Conservation (phyloP, 2,888 invertebrate genomes). For the Schizaphis graminum region DNA sequence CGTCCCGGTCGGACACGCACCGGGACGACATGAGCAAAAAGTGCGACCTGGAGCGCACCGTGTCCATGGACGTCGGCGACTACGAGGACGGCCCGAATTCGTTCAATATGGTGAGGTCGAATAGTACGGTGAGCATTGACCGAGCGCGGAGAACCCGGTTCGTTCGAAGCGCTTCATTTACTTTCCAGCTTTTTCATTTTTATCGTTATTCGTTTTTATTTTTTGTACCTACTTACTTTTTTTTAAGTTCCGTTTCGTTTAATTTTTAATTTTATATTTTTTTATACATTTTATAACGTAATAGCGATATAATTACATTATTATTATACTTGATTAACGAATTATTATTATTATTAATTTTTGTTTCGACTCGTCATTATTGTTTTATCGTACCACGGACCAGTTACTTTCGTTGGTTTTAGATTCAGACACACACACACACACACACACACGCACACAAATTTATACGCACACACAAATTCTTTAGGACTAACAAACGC, state of each 20-base stretch:
- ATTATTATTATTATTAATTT: background rate
- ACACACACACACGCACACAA: background rate
- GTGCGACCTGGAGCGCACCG: constrained; percentile 86
- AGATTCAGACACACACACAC: background rate
- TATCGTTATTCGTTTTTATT: background rate
- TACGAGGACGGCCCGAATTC: constrained; percentile 86
- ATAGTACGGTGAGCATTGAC: constrained; percentile 70
- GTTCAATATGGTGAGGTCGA: constrained; percentile 85
- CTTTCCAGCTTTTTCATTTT: constrained; percentile 62
- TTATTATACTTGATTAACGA: background rate
- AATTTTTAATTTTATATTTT: background rate
- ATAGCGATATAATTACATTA: background rate
- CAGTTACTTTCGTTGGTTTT: constrained; percentile 46
- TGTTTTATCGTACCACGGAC: constrained; percentile 32
- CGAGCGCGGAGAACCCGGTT: constrained; percentile 62
- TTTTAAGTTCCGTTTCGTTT: background rate
- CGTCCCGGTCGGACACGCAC: constrained; percentile 92
- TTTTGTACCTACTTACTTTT: background rate
- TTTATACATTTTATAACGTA: background rate
- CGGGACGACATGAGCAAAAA: constrained; percentile 90
- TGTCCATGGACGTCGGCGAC: constrained; percentile 81
- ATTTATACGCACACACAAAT: background rate
- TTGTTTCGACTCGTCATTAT: background rate
- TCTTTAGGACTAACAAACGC: background rate
- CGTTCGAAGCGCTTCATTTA: constrained; percentile 57